phyloP scores from a whole-genome alignment of 1,140 invertebrate genomes.

The Pachyrhynchus sulphureomaculatus region DNA sequence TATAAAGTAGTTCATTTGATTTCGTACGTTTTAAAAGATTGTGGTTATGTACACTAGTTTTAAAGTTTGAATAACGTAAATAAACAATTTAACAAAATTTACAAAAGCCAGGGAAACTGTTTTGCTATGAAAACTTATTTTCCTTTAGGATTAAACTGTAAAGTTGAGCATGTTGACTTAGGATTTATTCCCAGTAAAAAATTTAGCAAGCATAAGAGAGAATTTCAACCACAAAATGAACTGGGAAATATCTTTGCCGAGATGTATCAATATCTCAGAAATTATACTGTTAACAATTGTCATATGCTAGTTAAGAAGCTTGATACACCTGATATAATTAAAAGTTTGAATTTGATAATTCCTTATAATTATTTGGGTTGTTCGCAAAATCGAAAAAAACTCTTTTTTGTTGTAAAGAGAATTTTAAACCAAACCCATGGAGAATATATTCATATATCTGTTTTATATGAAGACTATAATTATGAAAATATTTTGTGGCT shows the following conservation, averaged over 20 bases:
- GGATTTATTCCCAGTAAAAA: not conserved
- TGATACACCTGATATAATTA: not conserved
- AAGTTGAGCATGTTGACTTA: not conserved
- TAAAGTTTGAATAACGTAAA: no score
- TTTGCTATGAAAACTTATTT: no score
- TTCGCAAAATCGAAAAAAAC: not conserved
- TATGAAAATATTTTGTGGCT: not conserved
- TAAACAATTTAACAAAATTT: no score
- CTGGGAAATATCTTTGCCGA: not conserved
- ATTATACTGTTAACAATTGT: not conserved
- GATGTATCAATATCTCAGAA: not conserved
- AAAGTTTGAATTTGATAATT: not conserved
- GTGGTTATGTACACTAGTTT: no score
- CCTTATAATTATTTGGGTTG: not conserved
- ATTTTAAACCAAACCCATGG: not conserved
- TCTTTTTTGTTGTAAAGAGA: not conserved
- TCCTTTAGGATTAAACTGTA: not conserved
- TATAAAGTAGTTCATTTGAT: no score
- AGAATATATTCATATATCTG: not conserved
- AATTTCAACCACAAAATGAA: not conserved
- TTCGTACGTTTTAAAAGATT: no score
- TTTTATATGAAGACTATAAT: not conserved
- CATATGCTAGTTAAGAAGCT: not conserved
- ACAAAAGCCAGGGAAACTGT: no score
- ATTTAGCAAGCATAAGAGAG: not conserved